Conservation (phyloP, 2,888 invertebrate genomes). For the Chymomyza procnemis region DNA sequence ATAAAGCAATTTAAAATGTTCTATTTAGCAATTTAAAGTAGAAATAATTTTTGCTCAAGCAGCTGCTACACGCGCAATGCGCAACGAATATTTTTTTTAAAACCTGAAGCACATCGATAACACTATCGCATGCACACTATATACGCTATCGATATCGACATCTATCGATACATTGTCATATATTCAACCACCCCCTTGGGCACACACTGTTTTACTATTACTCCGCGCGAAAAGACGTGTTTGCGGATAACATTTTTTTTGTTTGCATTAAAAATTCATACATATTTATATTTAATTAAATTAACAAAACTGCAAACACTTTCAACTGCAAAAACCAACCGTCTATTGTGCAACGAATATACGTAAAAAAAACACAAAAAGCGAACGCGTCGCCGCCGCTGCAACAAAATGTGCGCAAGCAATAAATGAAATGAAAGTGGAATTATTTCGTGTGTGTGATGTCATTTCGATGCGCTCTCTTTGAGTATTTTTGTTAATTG, state of each 20-base stretch:
- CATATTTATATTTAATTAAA: constrained; percentile 32
- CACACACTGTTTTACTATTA: background rate
- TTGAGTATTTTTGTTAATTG: constrained; percentile 60
- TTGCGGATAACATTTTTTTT: constrained; percentile 54
- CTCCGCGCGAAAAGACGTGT: constrained; percentile 46
- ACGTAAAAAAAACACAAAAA: constrained; percentile 31
- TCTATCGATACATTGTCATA: background rate
- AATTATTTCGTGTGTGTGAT: constrained; percentile 54
- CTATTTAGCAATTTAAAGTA: no score
- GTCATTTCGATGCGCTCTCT: constrained; percentile 48
- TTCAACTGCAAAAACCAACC: constrained; percentile 8
- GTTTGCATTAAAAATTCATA: constrained; percentile 51
- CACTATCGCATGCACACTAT: background rate
- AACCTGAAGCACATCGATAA: background rate
- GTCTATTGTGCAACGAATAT: constrained; percentile 61
- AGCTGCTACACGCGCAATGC: no score
- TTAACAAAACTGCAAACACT: constrained; percentile 42
- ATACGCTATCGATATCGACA: no score
- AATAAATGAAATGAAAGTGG: constrained; percentile 56
- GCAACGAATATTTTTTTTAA: background rate
- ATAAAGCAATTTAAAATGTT: no score
- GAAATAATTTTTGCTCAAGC: no score
- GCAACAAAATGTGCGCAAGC: background rate
- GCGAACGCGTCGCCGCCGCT: background rate
- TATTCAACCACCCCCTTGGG: background rate